These are phyloP conservation scores for Phaedon cochleariae DNA, from an alignment of 2,888 invertebrate species.

Conservation along the genomic window DNA sequence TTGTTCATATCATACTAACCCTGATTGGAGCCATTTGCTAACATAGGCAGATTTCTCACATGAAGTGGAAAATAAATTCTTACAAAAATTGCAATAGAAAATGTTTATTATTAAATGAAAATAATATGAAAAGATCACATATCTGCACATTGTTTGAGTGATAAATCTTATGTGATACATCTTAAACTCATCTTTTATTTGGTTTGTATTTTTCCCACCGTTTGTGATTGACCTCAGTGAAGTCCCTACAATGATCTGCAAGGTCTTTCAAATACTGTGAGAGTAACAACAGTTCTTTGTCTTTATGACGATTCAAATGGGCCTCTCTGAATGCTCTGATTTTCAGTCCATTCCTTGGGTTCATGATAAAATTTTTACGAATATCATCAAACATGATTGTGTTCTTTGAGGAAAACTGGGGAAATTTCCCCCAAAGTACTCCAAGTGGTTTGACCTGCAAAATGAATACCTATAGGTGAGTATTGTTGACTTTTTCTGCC, in stretches of 20 bases:
- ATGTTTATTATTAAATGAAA: too few species aligned
- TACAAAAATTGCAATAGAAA: too few species aligned
- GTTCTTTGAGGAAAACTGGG: conserved; percentile 87
- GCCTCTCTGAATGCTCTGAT: conserved; percentile 92
- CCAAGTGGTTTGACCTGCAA: conserved; percentile 91
- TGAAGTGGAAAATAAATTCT: too few species aligned
- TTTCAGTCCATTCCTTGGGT: conserved; percentile 90
- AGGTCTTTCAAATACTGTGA: conserved; percentile 85
- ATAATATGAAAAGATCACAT: neutral
- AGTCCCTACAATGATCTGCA: conserved; percentile 81
- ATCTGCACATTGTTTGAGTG: neutral
- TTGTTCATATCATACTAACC: too few species aligned
- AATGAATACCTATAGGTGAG: neutral
- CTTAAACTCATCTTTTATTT: conserved; percentile 46
- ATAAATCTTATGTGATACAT: too few species aligned
- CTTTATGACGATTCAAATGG: conserved; percentile 84
- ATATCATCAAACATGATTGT: conserved; percentile 99
- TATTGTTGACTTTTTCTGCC: neutral
- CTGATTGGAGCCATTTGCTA: too few species aligned
- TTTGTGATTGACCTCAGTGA: conserved; percentile 85
- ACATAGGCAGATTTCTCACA: too few species aligned
- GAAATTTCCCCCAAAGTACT: conserved; percentile 95
- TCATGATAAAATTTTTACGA: conserved; percentile 95
- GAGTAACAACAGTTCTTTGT: conserved; percentile 82
- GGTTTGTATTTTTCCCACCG: conserved; percentile 88